Conservation (phyloP, 2,888 invertebrate species). For the Xestia c-nigrum region DNA sequence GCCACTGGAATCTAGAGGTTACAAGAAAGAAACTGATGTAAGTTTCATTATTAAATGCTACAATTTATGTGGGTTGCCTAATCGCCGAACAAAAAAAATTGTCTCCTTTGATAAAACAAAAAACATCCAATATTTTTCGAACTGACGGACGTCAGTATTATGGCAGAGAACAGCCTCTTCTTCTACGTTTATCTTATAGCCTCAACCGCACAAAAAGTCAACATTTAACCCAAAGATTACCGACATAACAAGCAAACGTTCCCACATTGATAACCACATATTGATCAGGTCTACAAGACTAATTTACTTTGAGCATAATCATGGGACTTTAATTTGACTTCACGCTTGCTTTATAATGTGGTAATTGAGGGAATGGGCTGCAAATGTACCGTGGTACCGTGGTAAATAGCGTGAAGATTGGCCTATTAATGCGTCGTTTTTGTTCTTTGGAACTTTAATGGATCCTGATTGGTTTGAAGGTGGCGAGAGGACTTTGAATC, state of each 20-base stretch:
- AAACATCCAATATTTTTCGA: no score
- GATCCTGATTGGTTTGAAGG: constrained; percentile 23
- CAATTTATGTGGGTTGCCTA: no score
- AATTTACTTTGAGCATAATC: constrained; percentile 63
- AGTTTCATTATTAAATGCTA: no score
- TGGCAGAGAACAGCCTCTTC: background rate
- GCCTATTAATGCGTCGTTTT: constrained; percentile 42
- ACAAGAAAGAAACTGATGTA: no score
- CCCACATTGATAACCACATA: constrained; percentile 60
- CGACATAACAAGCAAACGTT: constrained; percentile 36
- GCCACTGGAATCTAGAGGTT: no score
- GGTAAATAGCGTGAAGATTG: constrained; percentile 51
- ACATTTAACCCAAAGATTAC: constrained; percentile 44
- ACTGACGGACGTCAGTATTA: no score
- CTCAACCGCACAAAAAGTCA: constrained; percentile 29
- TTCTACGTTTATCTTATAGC: constrained; percentile 20
- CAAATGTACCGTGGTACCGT: constrained; percentile 35
- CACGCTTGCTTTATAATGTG: constrained; percentile 52
- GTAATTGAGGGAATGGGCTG: constrained; percentile 50
- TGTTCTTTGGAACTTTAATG: constrained; percentile 13
- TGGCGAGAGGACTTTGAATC: background rate
- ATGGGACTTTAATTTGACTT: constrained; percentile 57
- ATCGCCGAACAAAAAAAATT: no score
- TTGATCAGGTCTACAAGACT: constrained; percentile 49
- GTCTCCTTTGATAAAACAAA: no score